These are phyloP conservation scores for Ailurus styani DNA, from an alignment of 2,113 vertebrate species.

Conservation along the genomic window DNA sequence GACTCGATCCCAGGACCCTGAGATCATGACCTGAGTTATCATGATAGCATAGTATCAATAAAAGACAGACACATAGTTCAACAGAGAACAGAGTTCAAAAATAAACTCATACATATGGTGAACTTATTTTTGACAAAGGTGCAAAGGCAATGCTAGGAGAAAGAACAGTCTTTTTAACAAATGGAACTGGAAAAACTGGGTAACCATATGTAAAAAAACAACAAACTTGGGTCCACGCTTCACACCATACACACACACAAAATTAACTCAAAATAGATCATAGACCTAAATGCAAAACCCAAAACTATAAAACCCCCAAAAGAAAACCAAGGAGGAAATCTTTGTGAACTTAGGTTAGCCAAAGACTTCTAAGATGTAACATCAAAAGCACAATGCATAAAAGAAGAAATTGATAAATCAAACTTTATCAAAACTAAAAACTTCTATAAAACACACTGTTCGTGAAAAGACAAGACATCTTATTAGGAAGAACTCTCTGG, in stretches of 20 bases:
- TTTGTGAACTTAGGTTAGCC: not conserved
- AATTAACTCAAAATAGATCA: not conserved
- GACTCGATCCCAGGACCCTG: too few species aligned
- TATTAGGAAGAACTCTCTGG: not conserved
- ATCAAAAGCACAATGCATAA: not conserved
- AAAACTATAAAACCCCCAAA: not conserved
- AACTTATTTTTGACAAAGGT: not conserved
- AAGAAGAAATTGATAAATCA: not conserved
- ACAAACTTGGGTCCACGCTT: not conserved
- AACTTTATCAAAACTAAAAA: slow-evolving; percentile 7
- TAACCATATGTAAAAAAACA: not conserved
- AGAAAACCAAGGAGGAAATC: not conserved
- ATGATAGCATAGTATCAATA: not conserved
- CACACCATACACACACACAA: not conserved
- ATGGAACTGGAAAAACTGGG: not conserved
- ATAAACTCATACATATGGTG: not conserved
- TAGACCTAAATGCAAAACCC: not conserved
- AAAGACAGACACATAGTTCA: not conserved
- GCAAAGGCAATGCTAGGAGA: not conserved
- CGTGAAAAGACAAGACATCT: not conserved
- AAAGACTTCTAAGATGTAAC: not conserved
- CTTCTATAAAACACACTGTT: not conserved
- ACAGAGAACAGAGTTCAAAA: not conserved
- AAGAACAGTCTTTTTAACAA: not conserved
- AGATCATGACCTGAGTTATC: too few species aligned